Percentiles rank a stretch among this genome's conserved stretches.
Evolutionary conservation across 2,888 invertebrate species (phyloP).

Genomic region (Taenaris catops): DNA sequence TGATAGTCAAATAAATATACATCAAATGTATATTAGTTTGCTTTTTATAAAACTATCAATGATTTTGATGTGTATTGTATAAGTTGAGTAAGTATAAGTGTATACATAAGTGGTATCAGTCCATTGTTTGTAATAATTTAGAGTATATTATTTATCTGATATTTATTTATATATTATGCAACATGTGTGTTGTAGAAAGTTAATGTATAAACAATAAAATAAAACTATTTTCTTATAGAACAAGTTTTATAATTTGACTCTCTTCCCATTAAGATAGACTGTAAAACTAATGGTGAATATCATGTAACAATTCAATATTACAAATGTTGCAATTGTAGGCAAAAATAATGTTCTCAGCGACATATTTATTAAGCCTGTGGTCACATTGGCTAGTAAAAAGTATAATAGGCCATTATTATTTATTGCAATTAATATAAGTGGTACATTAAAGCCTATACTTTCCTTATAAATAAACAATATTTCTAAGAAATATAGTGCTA

Average conservation of each 20-base stretch:
- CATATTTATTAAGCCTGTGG: constrained; percentile 92
- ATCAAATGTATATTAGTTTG: no score
- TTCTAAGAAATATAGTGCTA: constrained; percentile 78
- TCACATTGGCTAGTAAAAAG: constrained; percentile 90
- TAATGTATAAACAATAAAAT: constrained; percentile 4
- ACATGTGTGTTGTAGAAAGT: no score
- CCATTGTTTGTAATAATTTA: no score
- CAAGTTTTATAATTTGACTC: constrained; percentile 54
- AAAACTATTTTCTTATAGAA: constrained; percentile 4
- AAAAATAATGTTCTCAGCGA: constrained; percentile 81
- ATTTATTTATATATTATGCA: background rate
- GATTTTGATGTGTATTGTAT: no score
- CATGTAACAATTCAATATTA: constrained; percentile 81
- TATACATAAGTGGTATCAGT: no score
- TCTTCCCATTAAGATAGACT: constrained; percentile 53
- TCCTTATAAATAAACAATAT: constrained; percentile 48
- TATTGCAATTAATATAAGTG: constrained; percentile 83
- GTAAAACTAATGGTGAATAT: constrained; percentile 42
- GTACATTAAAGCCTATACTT: constrained; percentile 41
- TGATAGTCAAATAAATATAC: no score
- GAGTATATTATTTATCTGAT: no score
- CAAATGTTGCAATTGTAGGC: constrained; percentile 50
- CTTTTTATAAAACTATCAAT: no score
- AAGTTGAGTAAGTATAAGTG: no score
- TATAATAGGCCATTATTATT: constrained; percentile 91